Evolutionary conservation across 2,113 vertebrate species (phyloP), one percentile per base, ranked within the genome.

Genomic region (Sardina pilchardus): DNA sequence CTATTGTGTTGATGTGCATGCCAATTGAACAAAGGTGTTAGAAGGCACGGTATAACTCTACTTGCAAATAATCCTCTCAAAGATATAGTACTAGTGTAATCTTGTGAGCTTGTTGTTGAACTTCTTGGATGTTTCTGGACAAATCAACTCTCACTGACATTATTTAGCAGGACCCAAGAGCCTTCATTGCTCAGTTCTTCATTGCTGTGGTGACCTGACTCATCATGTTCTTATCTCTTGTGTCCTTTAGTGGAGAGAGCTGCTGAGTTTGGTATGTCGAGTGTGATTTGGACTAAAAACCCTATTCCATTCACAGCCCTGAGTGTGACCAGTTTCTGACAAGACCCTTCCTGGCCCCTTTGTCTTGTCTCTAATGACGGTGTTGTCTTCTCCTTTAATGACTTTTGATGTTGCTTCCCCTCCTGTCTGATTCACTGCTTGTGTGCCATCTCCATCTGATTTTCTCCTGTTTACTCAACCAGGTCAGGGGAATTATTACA

Each of bases 201-300:
- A 30, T 30, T 10, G 7, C n/a, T 67, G 63, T 12, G 26, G 63
- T 67, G 63, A 67, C n/a, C n/a, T 26, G 4, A 63, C 30, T 36
- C 81, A 82, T 87, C 42, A 83, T 87, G 30, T 96, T 90, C 97
- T 90, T 96, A 86, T 98, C 94, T 97, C 90, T 98, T 96, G 90
- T 94, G 94, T 95, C 87, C 94, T 88, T 88, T 96, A 99, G 97
- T 98, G 97, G 95, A 97, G 97, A 95, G 97, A 98, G 93, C 93
- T 96, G 93, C 96, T 99, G 94, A 98, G 97, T 94, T 97, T 98
- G 98, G 98, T 99, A 99, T 93, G 98, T 99, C 94, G 93, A 3
- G 85, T 45, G 34, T 59, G n/a, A 30, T 14, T 17, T 17, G n/a
- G 19, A 50, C 78, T 56, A 59, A 45, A 86, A 82, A 83, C 48